These are phyloP conservation scores for Chinchilla lanigera DNA, from an alignment of 2,113 vertebrate genomes.

Conservation along the genomic window DNA sequence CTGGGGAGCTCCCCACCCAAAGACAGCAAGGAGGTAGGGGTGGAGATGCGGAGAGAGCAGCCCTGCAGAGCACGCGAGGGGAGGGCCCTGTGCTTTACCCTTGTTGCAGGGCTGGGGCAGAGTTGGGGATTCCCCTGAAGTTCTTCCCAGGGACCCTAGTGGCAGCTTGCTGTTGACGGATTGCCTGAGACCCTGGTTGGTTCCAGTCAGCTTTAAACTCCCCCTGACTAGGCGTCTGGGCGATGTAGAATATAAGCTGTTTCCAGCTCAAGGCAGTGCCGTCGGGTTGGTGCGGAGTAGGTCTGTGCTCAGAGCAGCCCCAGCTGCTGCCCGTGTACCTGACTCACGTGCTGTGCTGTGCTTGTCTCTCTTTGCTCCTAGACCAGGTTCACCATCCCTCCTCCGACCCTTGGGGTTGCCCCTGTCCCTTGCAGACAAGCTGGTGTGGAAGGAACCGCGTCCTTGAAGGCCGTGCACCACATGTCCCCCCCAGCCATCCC, in stretches of 20 bases:
- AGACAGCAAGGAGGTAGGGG: background rate
- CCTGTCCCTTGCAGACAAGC: conserved; percentile 90
- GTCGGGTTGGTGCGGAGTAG: rapidly evolving
- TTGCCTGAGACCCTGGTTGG: background rate
- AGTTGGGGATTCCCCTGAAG: no score
- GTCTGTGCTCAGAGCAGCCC: rapidly evolving
- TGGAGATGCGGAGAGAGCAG: background rate
- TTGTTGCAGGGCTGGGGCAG: background rate
- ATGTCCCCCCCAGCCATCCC: conserved; percentile 82
- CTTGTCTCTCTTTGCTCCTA: conserved; percentile 60
- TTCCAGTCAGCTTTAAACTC: background rate
- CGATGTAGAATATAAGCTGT: background rate
- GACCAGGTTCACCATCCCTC: conserved; percentile 84
- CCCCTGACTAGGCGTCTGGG: background rate
- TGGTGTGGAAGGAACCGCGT: conserved; percentile 85
- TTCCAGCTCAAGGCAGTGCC: background rate
- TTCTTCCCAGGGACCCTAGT: rapidly evolving
- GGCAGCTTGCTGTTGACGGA: background rate
- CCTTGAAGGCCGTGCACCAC: conserved; percentile 85
- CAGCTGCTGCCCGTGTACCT: background rate
- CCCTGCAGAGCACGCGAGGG: no score
- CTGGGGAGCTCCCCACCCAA: rapidly evolving
- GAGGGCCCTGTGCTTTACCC: background rate
- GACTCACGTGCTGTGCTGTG: background rate
- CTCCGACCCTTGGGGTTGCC: conserved; percentile 84